Percentiles rank a stretch among this genome's conserved stretches.
phyloP scores from a whole-genome alignment of 2,797 vertebrate species.

The Lacerta viridis region DNA sequence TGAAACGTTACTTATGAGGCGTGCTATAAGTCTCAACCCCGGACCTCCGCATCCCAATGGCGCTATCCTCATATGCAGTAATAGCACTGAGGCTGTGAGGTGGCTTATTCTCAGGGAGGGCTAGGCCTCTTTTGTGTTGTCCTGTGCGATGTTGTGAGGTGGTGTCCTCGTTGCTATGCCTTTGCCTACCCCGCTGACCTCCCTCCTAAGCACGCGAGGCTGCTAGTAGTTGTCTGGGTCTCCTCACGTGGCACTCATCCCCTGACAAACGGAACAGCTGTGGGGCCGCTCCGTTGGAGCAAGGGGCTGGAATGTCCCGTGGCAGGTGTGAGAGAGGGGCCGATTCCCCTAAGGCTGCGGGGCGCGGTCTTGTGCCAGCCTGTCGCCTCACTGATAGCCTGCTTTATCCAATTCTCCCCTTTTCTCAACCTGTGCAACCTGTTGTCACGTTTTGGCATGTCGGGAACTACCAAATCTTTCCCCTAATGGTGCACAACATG shows the following conservation, averaged over 20 bases:
- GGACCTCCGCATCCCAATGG: not conserved
- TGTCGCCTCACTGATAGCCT: not conserved
- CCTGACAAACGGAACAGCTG: slow-evolving; percentile 36
- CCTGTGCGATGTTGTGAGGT: not conserved
- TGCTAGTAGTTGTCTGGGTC: not conserved
- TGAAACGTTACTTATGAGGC: not conserved
- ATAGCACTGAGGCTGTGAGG: not conserved
- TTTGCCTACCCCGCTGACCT: not conserved
- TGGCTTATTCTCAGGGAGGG: not conserved
- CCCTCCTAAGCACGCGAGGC: not conserved
- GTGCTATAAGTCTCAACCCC: not conserved
- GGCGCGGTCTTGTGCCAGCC: not conserved
- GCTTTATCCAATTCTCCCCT: not conserved
- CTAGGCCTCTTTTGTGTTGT: not conserved
- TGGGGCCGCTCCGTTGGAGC: not conserved
- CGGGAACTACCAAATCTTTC: not conserved
- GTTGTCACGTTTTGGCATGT: not conserved
- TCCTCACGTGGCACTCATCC: slow-evolving; percentile 6
- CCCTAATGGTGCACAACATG: not conserved
- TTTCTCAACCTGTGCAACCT: not conserved
- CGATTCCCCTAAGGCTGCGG: not conserved
- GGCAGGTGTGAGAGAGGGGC: not conserved
- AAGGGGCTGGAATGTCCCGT: slow-evolving; percentile 15
- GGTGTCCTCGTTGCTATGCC: not conserved
- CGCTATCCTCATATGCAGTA: not conserved